phyloP scores from a whole-genome alignment of 2,888 invertebrate genomes.

The Podabrus alpinus region DNA sequence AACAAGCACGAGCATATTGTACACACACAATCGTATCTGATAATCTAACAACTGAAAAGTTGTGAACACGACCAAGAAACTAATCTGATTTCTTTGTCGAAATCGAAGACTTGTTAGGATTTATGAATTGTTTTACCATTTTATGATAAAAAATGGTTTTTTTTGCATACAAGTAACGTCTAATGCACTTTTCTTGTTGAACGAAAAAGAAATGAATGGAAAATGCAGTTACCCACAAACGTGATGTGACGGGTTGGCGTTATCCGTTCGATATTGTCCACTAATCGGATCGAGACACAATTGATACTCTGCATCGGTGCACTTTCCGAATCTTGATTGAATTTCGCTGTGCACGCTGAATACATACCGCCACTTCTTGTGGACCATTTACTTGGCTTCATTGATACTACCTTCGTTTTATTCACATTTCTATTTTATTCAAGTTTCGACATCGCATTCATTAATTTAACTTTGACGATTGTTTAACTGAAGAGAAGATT shows the following conservation, averaged over 20 bases:
- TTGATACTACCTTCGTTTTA: conserved; percentile 9
- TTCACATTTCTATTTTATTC: conserved; percentile 1
- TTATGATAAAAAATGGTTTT: background rate
- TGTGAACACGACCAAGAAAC: background rate
- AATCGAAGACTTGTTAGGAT: background rate
- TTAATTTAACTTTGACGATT: background rate
- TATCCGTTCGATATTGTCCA: conserved; percentile 25
- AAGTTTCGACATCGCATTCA: background rate
- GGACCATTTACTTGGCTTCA: conserved; percentile 12
- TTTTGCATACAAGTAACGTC: background rate
- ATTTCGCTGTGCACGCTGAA: conserved; percentile 24
- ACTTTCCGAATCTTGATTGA: conserved; percentile 22
- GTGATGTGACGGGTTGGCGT: conserved; percentile 23
- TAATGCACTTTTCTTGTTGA: conserved; percentile 28
- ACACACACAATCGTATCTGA: background rate
- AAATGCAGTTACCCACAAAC: conserved; percentile 26
- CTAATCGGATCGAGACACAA: conserved; percentile 30
- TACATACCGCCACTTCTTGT: conserved; percentile 24
- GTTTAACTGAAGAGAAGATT: background rate
- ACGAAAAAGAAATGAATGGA: conserved; percentile 25
- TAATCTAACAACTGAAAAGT: background rate
- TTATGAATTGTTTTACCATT: background rate
- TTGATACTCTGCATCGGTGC: conserved; percentile 24
- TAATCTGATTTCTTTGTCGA: background rate
- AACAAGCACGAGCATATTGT: background rate